Evolutionary conservation across 1,140 invertebrate species (phyloP).

Genomic region (Bathynomus jamesi): DNA sequence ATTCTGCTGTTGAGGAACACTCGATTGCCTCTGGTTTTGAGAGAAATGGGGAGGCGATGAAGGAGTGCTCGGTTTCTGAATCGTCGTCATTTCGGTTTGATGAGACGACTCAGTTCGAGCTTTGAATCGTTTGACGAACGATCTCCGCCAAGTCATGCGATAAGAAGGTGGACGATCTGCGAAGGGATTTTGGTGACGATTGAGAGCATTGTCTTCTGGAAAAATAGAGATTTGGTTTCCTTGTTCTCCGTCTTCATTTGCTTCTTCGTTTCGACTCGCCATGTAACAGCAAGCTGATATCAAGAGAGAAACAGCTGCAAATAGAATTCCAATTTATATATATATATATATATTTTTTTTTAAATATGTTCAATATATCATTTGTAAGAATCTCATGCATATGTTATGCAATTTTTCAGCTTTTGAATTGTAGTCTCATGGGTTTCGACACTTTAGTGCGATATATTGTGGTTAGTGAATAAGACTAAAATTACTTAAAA

Average conservation of each 20-base stretch:
- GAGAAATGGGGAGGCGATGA: too few relatives aligned
- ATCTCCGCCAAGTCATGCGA: neutral
- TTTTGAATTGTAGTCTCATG: too few relatives aligned
- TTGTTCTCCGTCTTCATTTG: neutral
- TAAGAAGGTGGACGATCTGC: neutral
- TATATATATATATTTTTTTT: neutral
- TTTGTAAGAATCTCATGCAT: too few relatives aligned
- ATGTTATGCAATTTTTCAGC: too few relatives aligned
- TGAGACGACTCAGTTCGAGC: neutral
- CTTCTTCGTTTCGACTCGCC: neutral
- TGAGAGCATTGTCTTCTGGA: neutral
- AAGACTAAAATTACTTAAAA: too few relatives aligned
- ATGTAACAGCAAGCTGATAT: neutral
- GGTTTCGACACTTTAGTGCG: too few relatives aligned
- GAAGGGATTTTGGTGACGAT: neutral
- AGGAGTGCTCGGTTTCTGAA: neutral
- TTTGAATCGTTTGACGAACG: neutral
- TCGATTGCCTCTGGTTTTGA: too few relatives aligned
- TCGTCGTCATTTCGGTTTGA: neutral
- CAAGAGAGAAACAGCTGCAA: neutral
- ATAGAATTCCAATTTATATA: neutral
- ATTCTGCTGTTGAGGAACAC: neutral
- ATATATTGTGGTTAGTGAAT: too few relatives aligned
- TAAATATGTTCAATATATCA: too few relatives aligned
- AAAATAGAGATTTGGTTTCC: neutral